phyloP scores from a whole-genome alignment of 2,113 vertebrate genomes.

The Stegastes partitus region DNA sequence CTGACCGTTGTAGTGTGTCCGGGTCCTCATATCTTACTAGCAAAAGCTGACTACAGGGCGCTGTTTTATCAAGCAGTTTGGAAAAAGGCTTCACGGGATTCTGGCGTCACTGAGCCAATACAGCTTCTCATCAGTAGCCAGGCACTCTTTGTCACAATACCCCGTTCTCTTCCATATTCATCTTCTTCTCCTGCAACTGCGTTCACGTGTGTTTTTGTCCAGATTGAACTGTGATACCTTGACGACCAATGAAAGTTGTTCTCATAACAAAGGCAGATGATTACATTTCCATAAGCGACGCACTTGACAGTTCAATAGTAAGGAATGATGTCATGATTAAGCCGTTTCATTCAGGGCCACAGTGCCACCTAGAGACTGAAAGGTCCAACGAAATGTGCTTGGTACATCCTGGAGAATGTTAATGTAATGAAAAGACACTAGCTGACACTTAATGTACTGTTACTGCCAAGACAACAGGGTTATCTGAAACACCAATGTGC shows the following conservation, averaged over 20 bases:
- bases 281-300: constrained; percentile 28
- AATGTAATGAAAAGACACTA: background rate
- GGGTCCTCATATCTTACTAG: constrained; percentile 16
- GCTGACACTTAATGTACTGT: too few relatives aligned
- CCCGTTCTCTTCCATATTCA: background rate
- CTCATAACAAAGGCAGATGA: constrained; percentile 18
- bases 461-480: background rate
- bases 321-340: constrained; percentile 57
- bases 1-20: constrained; percentile 4
- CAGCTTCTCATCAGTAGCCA: constrained; percentile 34
- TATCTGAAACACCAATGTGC: too few relatives aligned
- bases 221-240: constrained; percentile 8
- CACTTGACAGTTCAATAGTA: background rate
- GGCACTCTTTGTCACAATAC: background rate
- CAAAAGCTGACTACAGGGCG: background rate
- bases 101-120: constrained; percentile 5
- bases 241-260: constrained; percentile 18
- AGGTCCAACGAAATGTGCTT: background rate
- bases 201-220: constrained; percentile 1
- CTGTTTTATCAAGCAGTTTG: constrained; percentile 2
- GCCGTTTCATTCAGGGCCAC: constrained; percentile 39
- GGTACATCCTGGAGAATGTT: background rate
- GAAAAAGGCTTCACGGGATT: constrained; percentile 22
- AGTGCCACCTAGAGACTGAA: constrained; percentile 68
- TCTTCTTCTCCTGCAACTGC: background rate